A percentile compares a stretch with the other conserved stretches of the same genome.
Conservation (phyloP, 1,140 invertebrate genomes). For the Rhopalosiphum padi region DNA sequence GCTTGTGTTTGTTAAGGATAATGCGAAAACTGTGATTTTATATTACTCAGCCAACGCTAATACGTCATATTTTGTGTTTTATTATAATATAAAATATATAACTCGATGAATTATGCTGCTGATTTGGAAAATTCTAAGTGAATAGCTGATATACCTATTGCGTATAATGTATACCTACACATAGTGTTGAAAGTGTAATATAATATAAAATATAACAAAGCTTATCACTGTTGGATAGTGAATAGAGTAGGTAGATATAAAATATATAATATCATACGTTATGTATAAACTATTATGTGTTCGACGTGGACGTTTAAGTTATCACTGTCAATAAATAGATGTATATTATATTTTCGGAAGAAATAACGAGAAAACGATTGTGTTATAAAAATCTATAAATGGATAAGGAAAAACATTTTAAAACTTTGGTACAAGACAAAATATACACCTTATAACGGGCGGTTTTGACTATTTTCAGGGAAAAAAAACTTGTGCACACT, state of each 20-base stretch:
- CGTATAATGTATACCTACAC: not conserved
- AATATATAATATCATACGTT: not conserved
- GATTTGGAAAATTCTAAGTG: not conserved
- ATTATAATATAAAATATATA: conserved; percentile 1
- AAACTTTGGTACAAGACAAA: not conserved
- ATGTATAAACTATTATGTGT: not conserved
- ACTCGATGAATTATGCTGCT: not conserved
- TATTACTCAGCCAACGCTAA: not conserved
- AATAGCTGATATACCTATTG: not conserved
- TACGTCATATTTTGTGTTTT: not conserved
- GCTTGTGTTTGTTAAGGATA: not conserved
- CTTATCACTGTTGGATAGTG: not conserved
- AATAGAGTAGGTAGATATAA: not conserved
- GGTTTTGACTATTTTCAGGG: not conserved
- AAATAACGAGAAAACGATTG: not conserved
- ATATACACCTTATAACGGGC: not conserved
- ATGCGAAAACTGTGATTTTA: not conserved
- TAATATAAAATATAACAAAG: not conserved
- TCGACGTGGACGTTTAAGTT: not conserved
- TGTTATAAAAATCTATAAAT: not conserved
- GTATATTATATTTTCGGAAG: not conserved
- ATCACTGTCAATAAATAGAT: not conserved
- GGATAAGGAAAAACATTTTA: not conserved
- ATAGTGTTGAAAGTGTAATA: not conserved
- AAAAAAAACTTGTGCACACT: not conserved